Evolutionary conservation across 2,888 invertebrate species (phyloP), one percentile per base, ranked within the genome.

Genomic region (Orthosia incerta): DNA sequence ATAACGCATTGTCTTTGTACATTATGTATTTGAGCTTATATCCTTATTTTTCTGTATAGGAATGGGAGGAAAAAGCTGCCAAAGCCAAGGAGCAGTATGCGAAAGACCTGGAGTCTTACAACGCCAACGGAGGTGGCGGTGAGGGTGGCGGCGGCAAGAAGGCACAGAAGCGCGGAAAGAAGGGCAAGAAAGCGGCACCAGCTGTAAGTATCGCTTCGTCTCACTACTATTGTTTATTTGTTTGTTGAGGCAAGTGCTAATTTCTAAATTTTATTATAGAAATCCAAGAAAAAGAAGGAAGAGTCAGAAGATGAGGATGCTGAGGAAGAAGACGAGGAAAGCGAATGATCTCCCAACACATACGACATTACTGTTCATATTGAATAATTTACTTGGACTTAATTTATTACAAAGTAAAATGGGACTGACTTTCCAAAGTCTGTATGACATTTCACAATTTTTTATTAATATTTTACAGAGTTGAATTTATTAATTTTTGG

Each of bases 1-100:
- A 59, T 65, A 60, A 56, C 60, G 26, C 67, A 50, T 66, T 67
- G 69, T 45, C 71, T 82, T 63, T 75, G 77, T 80, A 57, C 71
- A 57, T 53, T 51, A 62, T 60, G 71, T 64, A 68, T 26, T 68
- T 26, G 2, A 23, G 56, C 55, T 79, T 70, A 66, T 69, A 74
- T 61, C 5, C 1, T 48, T 64, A 48, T 57, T 55, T 65, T 78
- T 83, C 79, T 86, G 66, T 86, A 57, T 86, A 98, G 98, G 98
- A 98, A 95, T 99, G 99, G 98, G 99, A 99, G 89, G 97, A 97
- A 85, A 98, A 98, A 93, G 98, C 98, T 9, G 98, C 97, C 23
- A 97, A 98, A 93, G 98, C 98, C 62, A 99, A 99, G 95, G 98
- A 98, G 91, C 98, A 98, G 76, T 99, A 99, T 93, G 97, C 97